A percentile compares a stretch with the other conserved stretches of the same genome.
Conservation (phyloP, 2,888 invertebrate species). For the Sabellastarte sp. region DNA sequence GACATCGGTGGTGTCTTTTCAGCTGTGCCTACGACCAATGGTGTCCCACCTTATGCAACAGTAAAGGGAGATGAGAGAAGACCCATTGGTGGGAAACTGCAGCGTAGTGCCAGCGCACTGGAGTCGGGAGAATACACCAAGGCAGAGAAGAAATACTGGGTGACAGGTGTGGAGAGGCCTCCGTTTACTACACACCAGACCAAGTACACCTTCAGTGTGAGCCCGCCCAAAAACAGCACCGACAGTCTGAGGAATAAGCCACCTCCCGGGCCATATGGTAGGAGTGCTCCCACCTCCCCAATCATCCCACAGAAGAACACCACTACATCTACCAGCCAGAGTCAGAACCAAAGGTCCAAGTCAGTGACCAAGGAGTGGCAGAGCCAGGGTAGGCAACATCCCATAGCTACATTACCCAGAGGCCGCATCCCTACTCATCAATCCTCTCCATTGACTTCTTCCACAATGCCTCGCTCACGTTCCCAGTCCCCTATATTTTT, state of each 20-base stretch:
- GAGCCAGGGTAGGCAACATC: background rate
- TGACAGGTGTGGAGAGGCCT: slow-evolving; percentile 30
- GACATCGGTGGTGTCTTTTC: background rate
- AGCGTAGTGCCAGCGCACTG: background rate
- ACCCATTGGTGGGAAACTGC: background rate
- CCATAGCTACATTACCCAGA: background rate
- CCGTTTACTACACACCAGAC: slow-evolving; percentile 33
- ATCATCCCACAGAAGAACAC: background rate
- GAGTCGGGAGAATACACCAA: background rate
- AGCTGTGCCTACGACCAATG: background rate
- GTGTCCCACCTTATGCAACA: no score
- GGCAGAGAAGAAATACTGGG: slow-evolving; percentile 25
- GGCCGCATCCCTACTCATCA: no score
- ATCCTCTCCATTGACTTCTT: no score
- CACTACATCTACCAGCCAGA: no score
- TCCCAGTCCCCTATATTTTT: no score
- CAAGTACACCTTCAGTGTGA: slow-evolving; percentile 29
- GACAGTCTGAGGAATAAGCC: slow-evolving; percentile 8
- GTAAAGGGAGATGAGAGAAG: no score
- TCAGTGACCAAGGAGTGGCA: no score
- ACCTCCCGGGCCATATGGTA: slow-evolving; percentile 10
- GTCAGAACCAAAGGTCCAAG: no score
- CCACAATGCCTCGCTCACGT: no score
- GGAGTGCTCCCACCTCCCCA: slow-evolving; percentile 28
- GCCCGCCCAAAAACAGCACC: slow-evolving; percentile 6